Evolutionary conservation across 2,888 invertebrate species (phyloP).

Genomic region (Boloria euphrosyne): DNA sequence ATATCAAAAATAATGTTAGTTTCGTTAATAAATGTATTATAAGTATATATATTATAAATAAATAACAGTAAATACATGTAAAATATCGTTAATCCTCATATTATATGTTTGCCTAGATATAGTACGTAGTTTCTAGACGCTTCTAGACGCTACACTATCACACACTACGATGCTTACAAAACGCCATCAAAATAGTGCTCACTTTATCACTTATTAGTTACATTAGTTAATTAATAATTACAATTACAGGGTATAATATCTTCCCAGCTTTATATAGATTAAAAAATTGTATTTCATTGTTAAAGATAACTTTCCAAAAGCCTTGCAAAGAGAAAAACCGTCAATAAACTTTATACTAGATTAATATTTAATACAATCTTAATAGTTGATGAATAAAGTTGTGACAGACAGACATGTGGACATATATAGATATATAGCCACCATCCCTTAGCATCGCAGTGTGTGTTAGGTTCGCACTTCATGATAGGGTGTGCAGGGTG

Average conservation of each 20-base stretch:
- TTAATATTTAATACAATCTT: too few species aligned
- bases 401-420: not conserved
- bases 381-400: not conserved
- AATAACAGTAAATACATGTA: not conserved
- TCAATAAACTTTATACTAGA: too few species aligned
- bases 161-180: conserved; percentile 60
- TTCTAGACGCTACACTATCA: conserved; percentile 71
- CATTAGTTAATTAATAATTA: conserved; percentile 18
- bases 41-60: too few species aligned
- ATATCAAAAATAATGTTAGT: not conserved
- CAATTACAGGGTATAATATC: conserved; percentile 8
- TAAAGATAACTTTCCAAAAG: too few species aligned
- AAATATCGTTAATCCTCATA: not conserved
- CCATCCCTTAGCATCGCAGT: conserved; percentile 37
- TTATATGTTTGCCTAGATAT: conserved; percentile 23
- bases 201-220: conserved; percentile 4
- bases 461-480: conserved; percentile 44
- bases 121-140: conserved; percentile 49
- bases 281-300: not conserved
- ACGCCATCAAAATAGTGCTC: conserved; percentile 40
- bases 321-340: too few species aligned
- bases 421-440: conserved; percentile 10
- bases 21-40: not conserved
- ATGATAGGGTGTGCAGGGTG: conserved; percentile 51
- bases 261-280: conserved; percentile 3